phyloP scores from a whole-genome alignment of 2,113 vertebrate species.

The Periophthalmus modestus region DNA sequence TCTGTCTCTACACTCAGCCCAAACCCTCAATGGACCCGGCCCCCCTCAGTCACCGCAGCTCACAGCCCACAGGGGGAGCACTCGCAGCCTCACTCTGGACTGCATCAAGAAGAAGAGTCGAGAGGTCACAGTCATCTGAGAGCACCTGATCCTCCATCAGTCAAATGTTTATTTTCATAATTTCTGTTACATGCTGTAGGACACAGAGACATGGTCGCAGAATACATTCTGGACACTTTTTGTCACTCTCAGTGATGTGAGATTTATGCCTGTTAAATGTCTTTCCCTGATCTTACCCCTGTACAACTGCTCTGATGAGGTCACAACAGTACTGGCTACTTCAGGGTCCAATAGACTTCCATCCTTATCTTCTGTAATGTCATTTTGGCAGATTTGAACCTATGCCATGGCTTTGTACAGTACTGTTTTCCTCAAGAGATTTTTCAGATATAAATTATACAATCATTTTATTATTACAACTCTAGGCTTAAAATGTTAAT shows the following conservation, averaged over 20 bases:
- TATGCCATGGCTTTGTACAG: no score
- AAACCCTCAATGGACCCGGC: slow-evolving; percentile 6
- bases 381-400: no score
- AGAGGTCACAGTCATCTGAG: slow-evolving; percentile 84
- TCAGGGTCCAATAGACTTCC: no score
- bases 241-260: not conserved
- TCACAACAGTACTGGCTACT: no score
- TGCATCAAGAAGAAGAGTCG: slow-evolving; percentile 84
- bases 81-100: slow-evolving; percentile 77
- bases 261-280: not conserved
- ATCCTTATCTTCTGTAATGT: no score
- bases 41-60: slow-evolving; percentile 47
- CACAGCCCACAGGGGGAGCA: slow-evolving; percentile 64
- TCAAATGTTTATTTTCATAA: not conserved
- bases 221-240: not conserved
- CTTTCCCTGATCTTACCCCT: not conserved
- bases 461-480: no score
- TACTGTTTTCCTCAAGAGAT: no score
- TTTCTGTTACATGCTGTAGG: not conserved
- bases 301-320: no score
- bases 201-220: not conserved
- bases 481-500: no score
- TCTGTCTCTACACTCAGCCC: slow-evolving; percentile 46
- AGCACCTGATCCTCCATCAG: not conserved
- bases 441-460: no score